Evolutionary conservation across 1,140 invertebrate species (phyloP).

Genomic region (Prorops nasuta): DNA sequence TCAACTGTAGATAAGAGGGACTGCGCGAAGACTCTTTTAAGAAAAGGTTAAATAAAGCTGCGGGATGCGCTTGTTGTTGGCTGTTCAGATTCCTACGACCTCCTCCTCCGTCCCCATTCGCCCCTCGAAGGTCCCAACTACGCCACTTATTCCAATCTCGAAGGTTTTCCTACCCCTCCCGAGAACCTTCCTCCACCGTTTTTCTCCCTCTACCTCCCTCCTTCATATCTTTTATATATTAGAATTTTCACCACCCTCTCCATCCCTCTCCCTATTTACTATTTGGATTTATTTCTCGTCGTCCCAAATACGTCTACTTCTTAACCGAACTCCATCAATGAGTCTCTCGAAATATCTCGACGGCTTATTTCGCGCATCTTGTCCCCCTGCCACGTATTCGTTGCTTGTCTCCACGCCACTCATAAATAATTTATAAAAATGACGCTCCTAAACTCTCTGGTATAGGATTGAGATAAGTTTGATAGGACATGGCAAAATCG

Average conservation of each 20-base stretch:
- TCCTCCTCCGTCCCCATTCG: slow-evolving; percentile 4
- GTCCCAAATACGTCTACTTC: background rate
- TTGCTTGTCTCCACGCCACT: slow-evolving; percentile 14
- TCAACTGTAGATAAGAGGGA: slow-evolving; percentile 49
- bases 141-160: background rate
- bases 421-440: too few relatives aligned
- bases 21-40: slow-evolving; percentile 50
- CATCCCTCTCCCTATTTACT: slow-evolving; percentile 41
- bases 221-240: slow-evolving; percentile 57
- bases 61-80: slow-evolving; percentile 47
- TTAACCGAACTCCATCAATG: slow-evolving; percentile 10
- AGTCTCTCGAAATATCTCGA: too few relatives aligned
- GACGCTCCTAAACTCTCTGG: too few relatives aligned
- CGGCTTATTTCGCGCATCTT: background rate
- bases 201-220: slow-evolving; percentile 17
- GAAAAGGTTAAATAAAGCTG: slow-evolving; percentile 56
- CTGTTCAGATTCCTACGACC: slow-evolving; percentile 53
- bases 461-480: too few relatives aligned
- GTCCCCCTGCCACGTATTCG: slow-evolving; percentile 22
- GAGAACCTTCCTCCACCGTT: background rate
- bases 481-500: too few relatives aligned
- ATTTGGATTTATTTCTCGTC: slow-evolving; percentile 49
- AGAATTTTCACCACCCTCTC: slow-evolving; percentile 39
- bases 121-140: too few relatives aligned
- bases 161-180: background rate